phyloP scores from a whole-genome alignment of 2,888 invertebrate species.

The Chydorus sphaericus region DNA sequence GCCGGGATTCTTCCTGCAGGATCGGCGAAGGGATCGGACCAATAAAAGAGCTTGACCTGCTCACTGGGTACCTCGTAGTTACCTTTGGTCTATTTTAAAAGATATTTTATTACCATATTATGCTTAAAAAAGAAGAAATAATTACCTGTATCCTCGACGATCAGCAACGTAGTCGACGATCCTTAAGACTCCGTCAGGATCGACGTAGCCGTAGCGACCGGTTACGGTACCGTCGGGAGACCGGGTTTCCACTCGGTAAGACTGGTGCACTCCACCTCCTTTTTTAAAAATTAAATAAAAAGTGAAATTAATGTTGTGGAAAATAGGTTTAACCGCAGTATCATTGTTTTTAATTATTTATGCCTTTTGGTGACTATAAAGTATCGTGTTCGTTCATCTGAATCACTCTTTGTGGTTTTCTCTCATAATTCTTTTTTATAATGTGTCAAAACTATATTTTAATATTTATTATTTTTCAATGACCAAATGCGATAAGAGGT shows the following conservation, averaged over 20 bases:
- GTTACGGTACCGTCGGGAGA: constrained; percentile 10
- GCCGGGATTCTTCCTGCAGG: constrained; percentile 5
- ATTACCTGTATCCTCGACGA: constrained; percentile 7
- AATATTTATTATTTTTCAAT: no score
- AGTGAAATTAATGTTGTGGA: not conserved
- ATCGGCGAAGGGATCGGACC: constrained; percentile 10
- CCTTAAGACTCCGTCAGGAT: constrained; percentile 13
- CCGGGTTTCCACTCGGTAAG: constrained; percentile 14
- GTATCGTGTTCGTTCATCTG: no score
- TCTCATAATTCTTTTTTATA: no score
- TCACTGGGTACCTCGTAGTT: not conserved
- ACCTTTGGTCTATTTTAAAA: not conserved
- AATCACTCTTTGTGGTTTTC: no score
- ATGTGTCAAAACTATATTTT: no score
- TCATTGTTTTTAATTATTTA: no score
- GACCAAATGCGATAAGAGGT: no score
- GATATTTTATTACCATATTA: not conserved
- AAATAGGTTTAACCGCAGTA: not conserved
- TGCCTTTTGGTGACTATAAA: no score
- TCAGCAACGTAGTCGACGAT: constrained; percentile 15
- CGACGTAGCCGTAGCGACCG: constrained; percentile 14
- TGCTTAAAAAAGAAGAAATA: not conserved
- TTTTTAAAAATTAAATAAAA: not conserved
- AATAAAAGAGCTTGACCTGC: not conserved
- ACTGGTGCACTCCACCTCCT: constrained; percentile 8